phyloP scores from a whole-genome alignment of 2,888 invertebrate genomes.

The Agrotis exclamationis region DNA sequence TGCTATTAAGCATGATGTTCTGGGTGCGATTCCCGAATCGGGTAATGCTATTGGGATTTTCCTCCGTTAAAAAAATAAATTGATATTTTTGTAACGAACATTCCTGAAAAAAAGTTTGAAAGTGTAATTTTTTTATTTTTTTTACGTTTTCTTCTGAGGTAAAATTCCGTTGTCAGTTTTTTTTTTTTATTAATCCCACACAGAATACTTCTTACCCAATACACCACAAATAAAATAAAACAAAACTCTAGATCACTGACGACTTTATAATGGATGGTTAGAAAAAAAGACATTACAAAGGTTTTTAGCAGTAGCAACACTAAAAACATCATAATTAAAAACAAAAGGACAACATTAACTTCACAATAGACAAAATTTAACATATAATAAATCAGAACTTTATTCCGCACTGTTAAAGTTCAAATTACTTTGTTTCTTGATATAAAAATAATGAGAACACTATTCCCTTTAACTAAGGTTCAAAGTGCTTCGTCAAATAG shows the following conservation, averaged over 20 bases:
- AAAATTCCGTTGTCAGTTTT: too few relatives aligned
- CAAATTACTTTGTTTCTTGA: slow-evolving; percentile 10
- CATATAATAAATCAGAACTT: neutral
- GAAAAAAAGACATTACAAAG: slow-evolving; percentile 48
- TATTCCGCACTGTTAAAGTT: rapidly evolving
- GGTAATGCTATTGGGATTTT: too few relatives aligned
- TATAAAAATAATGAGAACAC: neutral
- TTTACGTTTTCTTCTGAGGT: too few relatives aligned
- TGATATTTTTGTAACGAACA: too few relatives aligned
- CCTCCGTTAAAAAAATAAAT: too few relatives aligned
- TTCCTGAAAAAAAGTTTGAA: too few relatives aligned
- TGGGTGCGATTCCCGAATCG: too few relatives aligned
- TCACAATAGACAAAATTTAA: slow-evolving; percentile 7
- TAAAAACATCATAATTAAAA: slow-evolving; percentile 59
- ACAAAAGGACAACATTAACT: slow-evolving; percentile 32
- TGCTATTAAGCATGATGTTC: too few relatives aligned
- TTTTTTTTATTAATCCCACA: too few relatives aligned
- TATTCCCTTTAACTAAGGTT: neutral
- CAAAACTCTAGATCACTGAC: slow-evolving; percentile 29
- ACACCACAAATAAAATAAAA: slow-evolving; percentile 10
- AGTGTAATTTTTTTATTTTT: too few relatives aligned
- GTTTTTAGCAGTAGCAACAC: slow-evolving; percentile 64
- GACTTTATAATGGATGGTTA: slow-evolving; percentile 29
- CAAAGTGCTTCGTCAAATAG: slow-evolving; percentile 10
- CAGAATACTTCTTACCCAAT: slow-evolving; percentile 1